Evolutionary conservation across 2,888 invertebrate genomes (phyloP).

Genomic region (Pollenia griseotomentosa): DNA sequence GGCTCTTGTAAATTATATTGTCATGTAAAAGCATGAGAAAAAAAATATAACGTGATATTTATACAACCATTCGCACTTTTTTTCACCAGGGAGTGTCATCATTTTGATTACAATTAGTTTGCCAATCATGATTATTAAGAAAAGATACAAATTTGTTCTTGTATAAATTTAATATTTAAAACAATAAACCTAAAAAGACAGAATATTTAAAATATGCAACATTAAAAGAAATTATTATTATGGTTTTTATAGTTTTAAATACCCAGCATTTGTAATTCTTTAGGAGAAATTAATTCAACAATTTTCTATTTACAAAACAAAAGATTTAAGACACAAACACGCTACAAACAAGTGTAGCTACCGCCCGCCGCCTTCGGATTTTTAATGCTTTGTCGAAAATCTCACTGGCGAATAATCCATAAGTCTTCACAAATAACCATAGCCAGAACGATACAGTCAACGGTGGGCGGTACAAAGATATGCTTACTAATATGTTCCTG

Average conservation of each 20-base stretch:
- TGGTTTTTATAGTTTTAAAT: too few relatives aligned
- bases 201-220: too few relatives aligned
- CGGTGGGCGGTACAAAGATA: too few relatives aligned
- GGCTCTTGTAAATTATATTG: neutral
- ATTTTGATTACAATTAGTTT: conserved; percentile 10
- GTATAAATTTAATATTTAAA: conserved; percentile 65
- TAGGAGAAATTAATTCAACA: neutral
- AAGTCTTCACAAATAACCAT: too few relatives aligned
- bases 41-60: neutral
- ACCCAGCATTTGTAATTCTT: too few relatives aligned
- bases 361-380: too few relatives aligned
- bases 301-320: neutral
- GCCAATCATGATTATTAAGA: conserved; percentile 47
- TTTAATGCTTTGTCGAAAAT: too few relatives aligned
- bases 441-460: too few relatives aligned
- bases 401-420: too few relatives aligned
- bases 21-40: neutral
- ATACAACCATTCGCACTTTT: neutral
- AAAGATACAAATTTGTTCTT: conserved; percentile 65
- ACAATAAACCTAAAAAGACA: neutral
- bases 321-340: conserved; percentile 28
- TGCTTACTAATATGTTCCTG: too few relatives aligned
- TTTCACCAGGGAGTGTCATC: conserved; percentile 1
- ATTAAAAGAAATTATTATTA: too few relatives aligned
- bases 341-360: neutral